Evolutionary conservation across 2,113 vertebrate species (phyloP), one percentile per base, ranked within the genome.

Genomic region (Tringa solitaria): DNA sequence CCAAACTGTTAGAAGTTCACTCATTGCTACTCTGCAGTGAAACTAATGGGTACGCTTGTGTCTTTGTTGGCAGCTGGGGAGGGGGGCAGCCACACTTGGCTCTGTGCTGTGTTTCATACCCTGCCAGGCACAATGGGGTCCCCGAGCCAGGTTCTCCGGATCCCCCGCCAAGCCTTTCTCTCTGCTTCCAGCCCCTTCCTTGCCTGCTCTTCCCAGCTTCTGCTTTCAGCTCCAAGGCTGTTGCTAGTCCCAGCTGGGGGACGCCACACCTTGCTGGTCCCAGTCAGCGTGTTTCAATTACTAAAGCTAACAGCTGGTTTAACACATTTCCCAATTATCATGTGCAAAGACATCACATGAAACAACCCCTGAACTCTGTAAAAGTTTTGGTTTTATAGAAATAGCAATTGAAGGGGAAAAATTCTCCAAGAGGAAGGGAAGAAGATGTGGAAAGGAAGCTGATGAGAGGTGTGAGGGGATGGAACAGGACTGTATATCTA

Each of bases 291-390:
- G 41, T 74, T 92, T 93, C 81, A 54, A 73, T 82, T 94, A 32
- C 63, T 39, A 26, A 92, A 70, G 23, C 60, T 89, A 95, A 67
- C 41, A 45, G 51, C 9, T 53, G 54, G 81, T 82, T 94, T 90
- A 90, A 91, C 76, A 93, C 46, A 23, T 96, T 95, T 97, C 72
- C 92, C 87, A 96, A 83, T 95, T 96, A 97, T 45, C 43, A 76
- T 86, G 39, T 68, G 68, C 30, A 95, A 69, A 89, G 43, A 30
- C 8, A 14, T 51, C 41, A 63, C 6, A 14, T 60, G 33, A 96
- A 94, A 92, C 32, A 94, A 94, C 26, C 8, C 26, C 23, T 3
- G 9, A 88, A 92, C 46, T 60, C 87, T 32, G 21, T 39, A 50
- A 46, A 90, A 95, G 32, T 81, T 93, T 82, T 67, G 13, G 10